A percentile compares a stretch with the other conserved stretches of the same genome.
Evolutionary conservation across 2,888 invertebrate genomes (phyloP).

Genomic region (Lymantria dispar): DNA sequence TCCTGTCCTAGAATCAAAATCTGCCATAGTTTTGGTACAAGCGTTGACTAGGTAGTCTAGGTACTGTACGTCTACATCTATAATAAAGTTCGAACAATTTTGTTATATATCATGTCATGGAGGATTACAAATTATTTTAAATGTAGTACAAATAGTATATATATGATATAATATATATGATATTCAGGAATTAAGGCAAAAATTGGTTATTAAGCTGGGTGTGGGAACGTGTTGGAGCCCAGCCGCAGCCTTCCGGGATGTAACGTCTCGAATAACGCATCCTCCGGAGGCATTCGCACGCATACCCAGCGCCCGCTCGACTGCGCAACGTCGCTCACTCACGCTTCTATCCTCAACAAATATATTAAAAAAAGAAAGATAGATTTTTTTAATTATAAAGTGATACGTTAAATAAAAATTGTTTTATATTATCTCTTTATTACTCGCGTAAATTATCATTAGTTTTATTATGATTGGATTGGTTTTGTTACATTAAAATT

Average conservation of each 20-base stretch:
- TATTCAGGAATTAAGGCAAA: constrained; percentile 16
- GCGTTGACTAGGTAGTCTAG: too few species aligned
- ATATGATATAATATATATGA: too few species aligned
- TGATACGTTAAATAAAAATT: too few species aligned
- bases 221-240: constrained; percentile 53
- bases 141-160: too few species aligned
- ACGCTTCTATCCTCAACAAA: constrained; percentile 47
- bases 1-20: too few species aligned
- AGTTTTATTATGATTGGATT: background rate
- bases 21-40: too few species aligned
- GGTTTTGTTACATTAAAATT: background rate
- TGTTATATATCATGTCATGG: too few species aligned
- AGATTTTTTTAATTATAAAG: too few species aligned
- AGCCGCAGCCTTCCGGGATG: constrained; percentile 72
- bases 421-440: too few species aligned
- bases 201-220: constrained; percentile 23
- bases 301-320: constrained; percentile 56
- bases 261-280: constrained; percentile 68
- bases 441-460: background rate
- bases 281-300: constrained; percentile 64
- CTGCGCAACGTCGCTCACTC: constrained; percentile 53
- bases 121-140: too few species aligned
- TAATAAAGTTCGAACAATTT: too few species aligned
- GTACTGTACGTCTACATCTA: too few species aligned
- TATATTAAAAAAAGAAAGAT: constrained; percentile 14